phyloP scores from a whole-genome alignment of 2,113 vertebrate genomes.

The Barnardius zonarius region DNA sequence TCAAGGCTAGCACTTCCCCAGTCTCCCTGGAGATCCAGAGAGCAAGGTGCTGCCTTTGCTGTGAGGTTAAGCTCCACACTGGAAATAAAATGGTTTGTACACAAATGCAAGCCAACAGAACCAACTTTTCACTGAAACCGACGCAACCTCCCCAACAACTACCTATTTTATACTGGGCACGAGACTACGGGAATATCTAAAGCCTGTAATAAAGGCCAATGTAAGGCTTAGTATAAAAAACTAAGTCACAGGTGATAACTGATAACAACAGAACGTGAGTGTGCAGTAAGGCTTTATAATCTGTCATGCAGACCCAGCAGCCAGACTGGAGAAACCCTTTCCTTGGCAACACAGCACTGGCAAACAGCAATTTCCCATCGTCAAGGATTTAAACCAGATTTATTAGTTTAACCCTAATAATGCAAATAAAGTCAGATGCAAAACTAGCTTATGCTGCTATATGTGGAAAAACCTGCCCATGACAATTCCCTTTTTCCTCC shows the following conservation, averaged over 20 bases:
- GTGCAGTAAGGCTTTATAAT: neutral
- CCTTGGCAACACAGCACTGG: rapidly evolving
- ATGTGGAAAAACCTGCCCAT: neutral
- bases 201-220: neutral
- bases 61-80: too few species aligned
- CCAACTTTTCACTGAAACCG: neutral
- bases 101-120: neutral
- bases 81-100: neutral
- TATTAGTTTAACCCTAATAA: constrained; percentile 3
- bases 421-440: neutral
- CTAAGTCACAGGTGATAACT: neutral
- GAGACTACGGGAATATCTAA: neutral
- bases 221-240: neutral
- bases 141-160: neutral
- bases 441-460: neutral
- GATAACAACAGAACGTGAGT: rapidly evolving
- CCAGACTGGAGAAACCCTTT: neutral
- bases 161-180: neutral
- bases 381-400: neutral
- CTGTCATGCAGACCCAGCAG: neutral
- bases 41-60: neutral
- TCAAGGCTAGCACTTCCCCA: neutral
- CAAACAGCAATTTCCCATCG: neutral
- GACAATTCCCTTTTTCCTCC: neutral
- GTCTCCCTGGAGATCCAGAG: neutral